Conservation (phyloP, 2,113 vertebrate species). For the Suricata suricatta region DNA sequence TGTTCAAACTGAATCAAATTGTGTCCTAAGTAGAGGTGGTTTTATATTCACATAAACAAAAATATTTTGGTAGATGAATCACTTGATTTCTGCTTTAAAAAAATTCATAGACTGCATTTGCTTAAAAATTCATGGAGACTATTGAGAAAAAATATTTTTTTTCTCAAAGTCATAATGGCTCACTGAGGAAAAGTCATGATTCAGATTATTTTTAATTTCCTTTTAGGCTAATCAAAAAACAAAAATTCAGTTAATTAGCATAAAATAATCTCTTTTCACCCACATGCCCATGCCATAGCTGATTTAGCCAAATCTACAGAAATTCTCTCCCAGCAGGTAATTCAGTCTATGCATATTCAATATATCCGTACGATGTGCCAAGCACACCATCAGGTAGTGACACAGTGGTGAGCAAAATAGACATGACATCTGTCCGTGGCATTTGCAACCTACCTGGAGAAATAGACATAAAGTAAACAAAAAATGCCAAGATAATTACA, state of each 20-base stretch:
- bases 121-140: background rate
- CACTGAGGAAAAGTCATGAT: background rate
- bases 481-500: background rate
- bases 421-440: background rate
- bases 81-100: constrained; percentile 6
- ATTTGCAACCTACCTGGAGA: background rate
- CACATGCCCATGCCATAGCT: background rate
- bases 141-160: constrained; percentile 22
- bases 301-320: background rate
- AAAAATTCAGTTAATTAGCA: constrained; percentile 23
- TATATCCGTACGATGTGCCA: no score
- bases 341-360: background rate
- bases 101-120: background rate
- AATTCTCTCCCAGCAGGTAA: background rate
- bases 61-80: constrained; percentile 42
- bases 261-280: background rate
- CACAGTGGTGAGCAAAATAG: background rate
- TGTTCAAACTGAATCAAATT: constrained; percentile 37
- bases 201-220: constrained; percentile 38
- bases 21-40: background rate
- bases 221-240: constrained; percentile 28
- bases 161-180: background rate
- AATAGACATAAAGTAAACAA: background rate
- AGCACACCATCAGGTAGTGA: background rate
- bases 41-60: constrained; percentile 30